Evolutionary conservation across 2,113 vertebrate species (phyloP).

Genomic region (Azemiops feae): DNA sequence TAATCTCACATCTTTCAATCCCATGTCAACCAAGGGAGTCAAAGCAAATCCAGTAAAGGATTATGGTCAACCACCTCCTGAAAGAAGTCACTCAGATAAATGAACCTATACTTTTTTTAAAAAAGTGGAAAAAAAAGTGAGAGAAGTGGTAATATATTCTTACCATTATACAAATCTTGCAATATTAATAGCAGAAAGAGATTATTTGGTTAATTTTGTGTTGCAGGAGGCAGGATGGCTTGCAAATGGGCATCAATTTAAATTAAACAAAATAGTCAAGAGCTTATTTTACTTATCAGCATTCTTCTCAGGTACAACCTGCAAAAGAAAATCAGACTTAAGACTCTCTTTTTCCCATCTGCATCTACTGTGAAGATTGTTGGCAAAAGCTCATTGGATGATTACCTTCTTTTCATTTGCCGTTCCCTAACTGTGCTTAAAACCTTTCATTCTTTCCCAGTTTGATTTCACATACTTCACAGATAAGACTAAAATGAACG

Average conservation of each 20-base stretch:
- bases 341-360: not conserved
- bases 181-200: not conserved
- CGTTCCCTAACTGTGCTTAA: not conserved
- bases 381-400: not conserved
- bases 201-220: conserved; percentile 1
- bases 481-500: not conserved
- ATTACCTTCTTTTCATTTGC: not conserved
- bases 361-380: conserved; percentile 14
- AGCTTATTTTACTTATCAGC: conserved; percentile 18
- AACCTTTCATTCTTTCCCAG: not conserved
- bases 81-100: not conserved
- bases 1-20: not conserved
- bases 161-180: not conserved
- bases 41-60: not conserved
- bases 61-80: not conserved
- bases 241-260: conserved; percentile 14
- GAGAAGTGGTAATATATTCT: not conserved
- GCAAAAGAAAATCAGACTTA: conserved; percentile 16
- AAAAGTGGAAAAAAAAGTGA: not conserved
- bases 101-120: not conserved
- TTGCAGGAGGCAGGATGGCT: not conserved
- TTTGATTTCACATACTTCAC: not conserved
- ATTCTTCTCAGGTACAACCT: not conserved
- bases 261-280: not conserved
- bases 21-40: not conserved